Evolutionary conservation across 2,113 vertebrate genomes (phyloP), one percentile per base, ranked within the genome.

Genomic region (Penelope pileata): DNA sequence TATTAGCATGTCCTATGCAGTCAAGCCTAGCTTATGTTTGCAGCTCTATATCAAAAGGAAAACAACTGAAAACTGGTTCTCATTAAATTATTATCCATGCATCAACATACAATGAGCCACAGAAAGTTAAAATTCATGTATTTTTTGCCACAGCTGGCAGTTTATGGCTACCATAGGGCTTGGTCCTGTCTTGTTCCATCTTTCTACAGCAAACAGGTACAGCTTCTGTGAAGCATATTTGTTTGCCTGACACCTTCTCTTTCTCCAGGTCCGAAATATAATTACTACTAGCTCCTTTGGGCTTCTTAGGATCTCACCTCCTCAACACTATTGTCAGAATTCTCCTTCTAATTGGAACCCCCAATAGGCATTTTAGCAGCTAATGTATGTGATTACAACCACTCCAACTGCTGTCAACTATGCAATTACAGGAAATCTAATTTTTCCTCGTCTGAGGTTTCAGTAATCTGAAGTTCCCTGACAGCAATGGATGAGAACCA

Each of bases 271-370:
- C 23, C 32, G 68, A 94, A 95, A 90, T 80, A 83, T 59, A 81
- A 93, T 87, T 86, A 86, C 63, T 87, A 77, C 29, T 80, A 80
- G 16, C 59, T 88, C 50, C 54, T 94, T 90, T 92, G 75, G 63
- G 50, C 34, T 90, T 42, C 59, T 83, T 74, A 50, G 50, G 38
- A 67, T 92, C 54, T 91, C 75, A 90, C 78, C 63, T 91, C 76
- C 91, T 90, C 67, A 79, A 91, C 29, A 32, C 29, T 67, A 7
- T 42, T 83, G 63, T 29, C 70, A 93, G 42, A 90, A 86, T 88
- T 88, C 38, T 91, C 34, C 26, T 86, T 64, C 91, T 67, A 83
- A 77, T 9, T 86, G 63, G 91, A 94, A 80, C 4, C 26, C n/a
- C 67, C 2, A 0, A 63, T 6, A 86, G 84, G 78, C 78, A 93